Conservation (phyloP, 1,140 invertebrate genomes). For the Caenorhabditis remanei region DNA sequence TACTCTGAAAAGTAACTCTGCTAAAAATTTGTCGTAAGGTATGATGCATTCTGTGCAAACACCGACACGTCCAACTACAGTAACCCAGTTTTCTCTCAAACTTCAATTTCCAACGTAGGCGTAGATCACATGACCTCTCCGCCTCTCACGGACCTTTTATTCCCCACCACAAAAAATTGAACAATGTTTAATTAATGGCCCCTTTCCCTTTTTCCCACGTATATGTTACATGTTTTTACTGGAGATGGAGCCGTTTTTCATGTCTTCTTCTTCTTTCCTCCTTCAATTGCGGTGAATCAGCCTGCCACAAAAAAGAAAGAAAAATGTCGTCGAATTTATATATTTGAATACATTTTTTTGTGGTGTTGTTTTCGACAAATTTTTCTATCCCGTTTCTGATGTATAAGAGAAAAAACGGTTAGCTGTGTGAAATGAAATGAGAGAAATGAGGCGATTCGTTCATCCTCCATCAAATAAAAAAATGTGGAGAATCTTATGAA, state of each 20-base stretch:
- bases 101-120: not conserved
- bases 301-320: not conserved
- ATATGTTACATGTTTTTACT: slow-evolving; percentile 48
- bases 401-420: not conserved
- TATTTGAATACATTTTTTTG: slow-evolving; percentile 9
- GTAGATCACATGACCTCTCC: not conserved
- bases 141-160: not conserved
- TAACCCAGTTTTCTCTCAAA: no score
- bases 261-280: not conserved
- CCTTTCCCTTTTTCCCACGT: not conserved
- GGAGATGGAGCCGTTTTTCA: not conserved
- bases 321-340: not conserved
- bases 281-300: slow-evolving; percentile 23
- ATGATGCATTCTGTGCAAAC: no score
- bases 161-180: slow-evolving; percentile 24
- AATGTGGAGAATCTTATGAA: slow-evolving; percentile 22
- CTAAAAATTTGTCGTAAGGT: no score
- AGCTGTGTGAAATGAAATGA: not conserved
- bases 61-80: no score
- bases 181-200: slow-evolving; percentile 55
- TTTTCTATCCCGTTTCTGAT: not conserved
- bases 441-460: slow-evolving; percentile 3
- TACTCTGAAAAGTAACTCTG: no score
- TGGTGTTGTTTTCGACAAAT: slow-evolving; percentile 2
- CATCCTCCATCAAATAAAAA: not conserved